phyloP scores from a whole-genome alignment of 2,888 invertebrate genomes.

The Plagiodera versicolora region DNA sequence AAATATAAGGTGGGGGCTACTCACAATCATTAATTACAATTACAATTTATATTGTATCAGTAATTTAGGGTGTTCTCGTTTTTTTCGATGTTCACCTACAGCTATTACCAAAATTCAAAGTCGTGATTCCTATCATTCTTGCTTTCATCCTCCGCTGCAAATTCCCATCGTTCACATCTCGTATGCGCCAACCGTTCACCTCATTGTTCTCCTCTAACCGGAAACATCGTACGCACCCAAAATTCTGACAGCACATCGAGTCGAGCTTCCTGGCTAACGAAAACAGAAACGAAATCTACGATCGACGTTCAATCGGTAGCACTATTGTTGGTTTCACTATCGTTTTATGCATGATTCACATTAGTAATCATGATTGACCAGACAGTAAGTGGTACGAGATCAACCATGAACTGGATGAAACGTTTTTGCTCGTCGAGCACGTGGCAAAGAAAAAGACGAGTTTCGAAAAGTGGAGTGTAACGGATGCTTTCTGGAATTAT shows the following conservation, averaged over 20 bases:
- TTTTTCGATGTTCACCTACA: too few relatives aligned
- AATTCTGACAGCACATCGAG: slow-evolving; percentile 20
- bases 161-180: slow-evolving; percentile 1
- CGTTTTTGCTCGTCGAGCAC: neutral
- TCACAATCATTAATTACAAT: too few relatives aligned
- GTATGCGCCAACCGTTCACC: slow-evolving; percentile 3
- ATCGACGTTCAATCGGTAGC: slow-evolving; percentile 16
- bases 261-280: slow-evolving; percentile 19
- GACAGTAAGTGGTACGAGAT: slow-evolving; percentile 3
- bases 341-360: slow-evolving; percentile 17
- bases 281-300: slow-evolving; percentile 8
- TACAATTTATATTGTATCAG: too few relatives aligned
- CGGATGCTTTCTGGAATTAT: too few relatives aligned
- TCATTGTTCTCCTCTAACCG: slow-evolving; percentile 29
- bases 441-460: neutral
- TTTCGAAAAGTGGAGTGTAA: too few relatives aligned
- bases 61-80: too few relatives aligned
- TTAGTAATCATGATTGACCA: slow-evolving; percentile 9
- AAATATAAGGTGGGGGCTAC: too few relatives aligned
- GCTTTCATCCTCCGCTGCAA: too few relatives aligned
- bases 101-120: too few relatives aligned
- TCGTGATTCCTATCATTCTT: too few relatives aligned
- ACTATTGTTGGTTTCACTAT: slow-evolving; percentile 24
- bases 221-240: slow-evolving; percentile 42
- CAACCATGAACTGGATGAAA: slow-evolving; percentile 2